Conservation (phyloP, 2,888 invertebrate species). For the Drosophila neotestacea region DNA sequence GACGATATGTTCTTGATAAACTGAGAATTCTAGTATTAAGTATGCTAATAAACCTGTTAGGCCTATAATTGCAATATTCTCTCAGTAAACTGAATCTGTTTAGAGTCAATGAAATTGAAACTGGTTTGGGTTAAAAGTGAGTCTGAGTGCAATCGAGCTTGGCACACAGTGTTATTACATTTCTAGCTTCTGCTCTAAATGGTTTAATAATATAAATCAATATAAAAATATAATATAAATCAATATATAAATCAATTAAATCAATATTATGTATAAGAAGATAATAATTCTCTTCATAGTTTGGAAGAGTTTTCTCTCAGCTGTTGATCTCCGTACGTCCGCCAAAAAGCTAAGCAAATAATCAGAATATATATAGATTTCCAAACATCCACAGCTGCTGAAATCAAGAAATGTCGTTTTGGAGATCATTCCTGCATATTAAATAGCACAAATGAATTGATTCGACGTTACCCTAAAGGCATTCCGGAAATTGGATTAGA, state of each 20-base stretch:
- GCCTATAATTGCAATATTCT: background rate
- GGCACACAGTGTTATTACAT: background rate
- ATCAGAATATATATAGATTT: background rate
- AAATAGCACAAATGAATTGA: conserved; percentile 15
- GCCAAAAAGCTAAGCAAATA: background rate
- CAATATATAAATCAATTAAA: no score
- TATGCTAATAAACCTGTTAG: conserved; percentile 27
- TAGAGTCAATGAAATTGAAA: conserved; percentile 25
- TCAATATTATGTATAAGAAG: conserved; percentile 7
- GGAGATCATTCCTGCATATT: conserved; percentile 29
- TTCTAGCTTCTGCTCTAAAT: background rate
- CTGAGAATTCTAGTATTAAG: conserved; percentile 9
- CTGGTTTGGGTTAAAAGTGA: conserved; percentile 28
- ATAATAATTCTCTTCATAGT: background rate
- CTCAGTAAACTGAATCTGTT: conserved; percentile 1
- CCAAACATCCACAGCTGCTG: conserved; percentile 16
- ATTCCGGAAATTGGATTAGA: conserved; percentile 6
- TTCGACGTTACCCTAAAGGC: conserved; percentile 29
- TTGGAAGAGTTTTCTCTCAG: background rate
- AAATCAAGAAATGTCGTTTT: conserved; percentile 34
- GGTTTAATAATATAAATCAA: background rate
- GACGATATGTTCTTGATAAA: conserved; percentile 21
- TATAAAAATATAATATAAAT: no score
- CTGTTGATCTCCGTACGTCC: conserved; percentile 28
- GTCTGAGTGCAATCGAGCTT: conserved; percentile 1